These are phyloP conservation scores for Siderastrea radians DNA, from an alignment of 92 coral and sea anemone genomes.

Conservation along the genomic window DNA sequence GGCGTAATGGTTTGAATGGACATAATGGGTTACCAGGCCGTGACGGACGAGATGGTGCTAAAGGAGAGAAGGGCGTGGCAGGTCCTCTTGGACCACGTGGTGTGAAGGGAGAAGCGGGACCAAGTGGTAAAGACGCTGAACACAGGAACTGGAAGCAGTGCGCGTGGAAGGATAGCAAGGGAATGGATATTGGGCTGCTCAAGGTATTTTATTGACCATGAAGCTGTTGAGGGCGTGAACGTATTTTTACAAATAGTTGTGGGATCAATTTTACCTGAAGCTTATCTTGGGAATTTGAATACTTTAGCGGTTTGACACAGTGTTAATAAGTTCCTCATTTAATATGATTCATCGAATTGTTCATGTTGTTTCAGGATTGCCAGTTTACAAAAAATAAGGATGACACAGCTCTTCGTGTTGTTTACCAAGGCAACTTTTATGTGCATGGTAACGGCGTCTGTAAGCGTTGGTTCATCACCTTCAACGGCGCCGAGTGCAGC, in stretches of 20 bases:
- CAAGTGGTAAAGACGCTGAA: neutral
- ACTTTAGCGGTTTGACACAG: too few species aligned
- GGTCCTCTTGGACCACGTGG: too few species aligned
- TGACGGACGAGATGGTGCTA: too few species aligned
- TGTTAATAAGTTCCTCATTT: too few species aligned
- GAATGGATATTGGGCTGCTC: conserved; percentile 32
- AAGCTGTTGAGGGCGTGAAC: too few species aligned
- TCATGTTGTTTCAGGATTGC: conserved; percentile 13
- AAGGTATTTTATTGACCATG: conserved; percentile 7
- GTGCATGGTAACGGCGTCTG: neutral
- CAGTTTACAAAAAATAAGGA: conserved; percentile 13
- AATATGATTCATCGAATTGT: neutral
- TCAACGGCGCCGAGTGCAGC: conserved; percentile 44
- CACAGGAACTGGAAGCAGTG: conserved; percentile 51
- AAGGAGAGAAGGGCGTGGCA: too few species aligned
- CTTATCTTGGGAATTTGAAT: too few species aligned
- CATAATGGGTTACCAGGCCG: too few species aligned
- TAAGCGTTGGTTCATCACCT: conserved; percentile 46
- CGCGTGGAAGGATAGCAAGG: conserved; percentile 27
- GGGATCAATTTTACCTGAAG: too few species aligned
- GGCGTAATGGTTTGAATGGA: too few species aligned
- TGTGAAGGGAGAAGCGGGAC: conserved; percentile 5
- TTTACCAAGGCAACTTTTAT: conserved; percentile 20
- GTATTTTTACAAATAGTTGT: too few species aligned
- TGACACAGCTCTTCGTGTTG: conserved; percentile 38